Evolutionary conservation across 2,888 invertebrate species (phyloP).

Genomic region (Lucinisca nassula): DNA sequence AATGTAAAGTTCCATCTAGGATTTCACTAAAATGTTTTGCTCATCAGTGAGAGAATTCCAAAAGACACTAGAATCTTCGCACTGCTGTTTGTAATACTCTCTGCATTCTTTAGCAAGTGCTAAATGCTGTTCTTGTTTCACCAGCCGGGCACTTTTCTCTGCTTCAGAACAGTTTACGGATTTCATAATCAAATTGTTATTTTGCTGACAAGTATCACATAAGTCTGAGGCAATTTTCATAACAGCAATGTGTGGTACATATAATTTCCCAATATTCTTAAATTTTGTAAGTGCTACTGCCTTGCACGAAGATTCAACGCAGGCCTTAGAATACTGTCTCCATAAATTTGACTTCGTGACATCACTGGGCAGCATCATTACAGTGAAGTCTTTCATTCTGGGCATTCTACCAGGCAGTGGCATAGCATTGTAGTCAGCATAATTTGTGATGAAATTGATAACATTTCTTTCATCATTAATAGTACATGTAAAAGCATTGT

Average conservation of each 20-base stretch:
- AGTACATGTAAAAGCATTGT: background rate
- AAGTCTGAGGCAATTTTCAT: background rate
- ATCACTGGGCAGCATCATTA: background rate
- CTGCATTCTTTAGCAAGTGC: background rate
- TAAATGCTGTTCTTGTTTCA: background rate
- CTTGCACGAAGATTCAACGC: background rate
- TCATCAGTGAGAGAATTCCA: background rate
- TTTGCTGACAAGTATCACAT: background rate
- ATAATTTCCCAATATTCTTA: background rate
- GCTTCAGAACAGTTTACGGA: background rate
- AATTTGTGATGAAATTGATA: background rate
- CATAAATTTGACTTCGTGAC: background rate
- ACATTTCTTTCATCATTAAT: background rate
- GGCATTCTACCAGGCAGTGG: background rate
- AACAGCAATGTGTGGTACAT: background rate
- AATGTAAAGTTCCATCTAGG: background rate
- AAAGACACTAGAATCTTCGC: background rate
- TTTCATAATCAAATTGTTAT: background rate
- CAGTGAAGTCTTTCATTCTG: background rate
- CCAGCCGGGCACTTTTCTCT: background rate
- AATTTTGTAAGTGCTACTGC: background rate
- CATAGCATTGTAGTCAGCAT: background rate
- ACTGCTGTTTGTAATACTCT: background rate
- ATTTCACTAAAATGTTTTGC: background rate
- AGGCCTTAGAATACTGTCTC: background rate